Percentiles rank a stretch among this genome's conserved stretches.
phyloP scores from a whole-genome alignment of 2,888 invertebrate species.

The Spodoptera littoralis region DNA sequence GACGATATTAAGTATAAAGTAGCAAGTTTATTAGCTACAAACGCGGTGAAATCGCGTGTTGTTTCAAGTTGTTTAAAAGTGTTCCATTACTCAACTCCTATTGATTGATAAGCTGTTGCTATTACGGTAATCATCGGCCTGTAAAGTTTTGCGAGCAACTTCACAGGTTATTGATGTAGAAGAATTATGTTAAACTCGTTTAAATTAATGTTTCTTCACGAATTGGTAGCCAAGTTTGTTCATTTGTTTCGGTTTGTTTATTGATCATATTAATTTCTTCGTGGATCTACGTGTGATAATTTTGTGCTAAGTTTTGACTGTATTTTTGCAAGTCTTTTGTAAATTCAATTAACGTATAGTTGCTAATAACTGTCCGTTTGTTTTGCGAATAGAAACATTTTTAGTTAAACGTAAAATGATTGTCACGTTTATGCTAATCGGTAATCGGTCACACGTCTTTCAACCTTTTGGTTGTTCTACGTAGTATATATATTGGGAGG shows the following conservation, averaged over 20 bases:
- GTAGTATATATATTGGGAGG: no score
- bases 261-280: neutral
- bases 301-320: no score
- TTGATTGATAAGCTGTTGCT: conserved; percentile 51
- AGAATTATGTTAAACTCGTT: conserved; percentile 23
- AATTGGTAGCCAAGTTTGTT: neutral
- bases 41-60: neutral
- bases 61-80: conserved; percentile 30
- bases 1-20: neutral
- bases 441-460: no score
- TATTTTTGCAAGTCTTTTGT: no score
- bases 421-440: no score
- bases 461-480: no score
- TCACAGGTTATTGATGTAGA: conserved; percentile 30
- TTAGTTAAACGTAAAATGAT: no score
- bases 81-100: conserved; percentile 44
- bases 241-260: neutral
- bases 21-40: neutral
- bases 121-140: conserved; percentile 28
- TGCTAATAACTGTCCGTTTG: no score
- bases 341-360: no score
- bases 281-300: no score
- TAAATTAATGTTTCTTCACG: conserved; percentile 18
- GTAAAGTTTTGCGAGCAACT: conserved; percentile 36
- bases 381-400: no score